phyloP scores from a whole-genome alignment of 2,113 vertebrate species.

The Prunella himalayana region DNA sequence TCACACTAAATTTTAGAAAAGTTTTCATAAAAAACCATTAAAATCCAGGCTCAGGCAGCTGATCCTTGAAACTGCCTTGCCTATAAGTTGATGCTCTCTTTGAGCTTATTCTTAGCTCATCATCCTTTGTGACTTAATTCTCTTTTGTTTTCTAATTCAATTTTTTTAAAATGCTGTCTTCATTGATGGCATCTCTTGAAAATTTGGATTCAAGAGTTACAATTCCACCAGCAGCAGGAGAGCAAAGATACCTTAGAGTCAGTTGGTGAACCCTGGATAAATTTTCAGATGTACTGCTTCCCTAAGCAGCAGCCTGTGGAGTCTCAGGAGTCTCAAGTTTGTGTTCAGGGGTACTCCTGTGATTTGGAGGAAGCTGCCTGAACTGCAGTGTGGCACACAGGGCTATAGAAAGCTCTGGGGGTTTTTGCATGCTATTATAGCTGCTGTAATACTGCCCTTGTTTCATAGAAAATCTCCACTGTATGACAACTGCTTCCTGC shows the following conservation, averaged over 20 bases:
- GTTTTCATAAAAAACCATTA: neutral
- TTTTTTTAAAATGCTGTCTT: neutral
- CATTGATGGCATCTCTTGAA: neutral
- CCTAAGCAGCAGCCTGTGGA: neutral
- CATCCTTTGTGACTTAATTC: neutral
- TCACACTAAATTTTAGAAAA: neutral
- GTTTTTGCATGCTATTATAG: neutral
- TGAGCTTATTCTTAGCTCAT: neutral
- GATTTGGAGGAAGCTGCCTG: neutral
- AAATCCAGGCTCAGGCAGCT: neutral
- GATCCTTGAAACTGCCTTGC: neutral
- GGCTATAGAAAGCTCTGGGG: rapidly evolving
- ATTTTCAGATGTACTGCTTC: neutral
- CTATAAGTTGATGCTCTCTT: neutral
- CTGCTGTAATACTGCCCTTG: neutral
- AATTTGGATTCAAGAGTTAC: neutral
- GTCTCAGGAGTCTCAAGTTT: neutral
- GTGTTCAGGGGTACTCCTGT: neutral
- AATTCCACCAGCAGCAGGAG: neutral
- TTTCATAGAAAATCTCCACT: slow-evolving; percentile 89
- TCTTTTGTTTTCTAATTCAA: neutral
- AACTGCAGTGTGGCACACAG: neutral
- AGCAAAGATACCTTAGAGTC: neutral
- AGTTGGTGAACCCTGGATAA: neutral
- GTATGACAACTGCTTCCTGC: slow-evolving; percentile 97